Conservation (phyloP, 53 echinoderm and acorn worm species). For the Paelopatides confundens region DNA sequence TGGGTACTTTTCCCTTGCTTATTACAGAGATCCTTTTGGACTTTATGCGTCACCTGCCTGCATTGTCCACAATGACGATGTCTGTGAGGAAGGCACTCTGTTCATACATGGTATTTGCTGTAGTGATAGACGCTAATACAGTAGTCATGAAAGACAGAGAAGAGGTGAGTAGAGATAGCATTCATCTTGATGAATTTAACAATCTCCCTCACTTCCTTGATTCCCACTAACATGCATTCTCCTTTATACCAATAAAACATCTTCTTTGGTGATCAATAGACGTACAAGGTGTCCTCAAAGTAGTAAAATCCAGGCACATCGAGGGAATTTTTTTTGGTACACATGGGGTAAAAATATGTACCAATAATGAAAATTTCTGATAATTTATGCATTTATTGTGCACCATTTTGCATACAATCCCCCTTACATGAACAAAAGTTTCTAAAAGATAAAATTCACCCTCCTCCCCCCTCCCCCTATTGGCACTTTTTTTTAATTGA, state of each 20-base stretch:
- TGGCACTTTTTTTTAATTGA: too few relatives aligned
- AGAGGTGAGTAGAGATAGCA: slow-evolving; percentile 66
- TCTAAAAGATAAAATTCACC: too few relatives aligned
- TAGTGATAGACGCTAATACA: slow-evolving; percentile 91
- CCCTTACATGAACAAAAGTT: too few relatives aligned
- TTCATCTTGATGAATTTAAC: neutral
- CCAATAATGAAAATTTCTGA: too few relatives aligned
- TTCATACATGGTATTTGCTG: slow-evolving; percentile 97
- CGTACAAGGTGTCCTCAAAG: too few relatives aligned
- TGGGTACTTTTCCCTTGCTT: neutral
- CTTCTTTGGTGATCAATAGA: too few relatives aligned
- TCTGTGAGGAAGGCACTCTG: slow-evolving; percentile 88
- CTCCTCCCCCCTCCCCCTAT: too few relatives aligned
- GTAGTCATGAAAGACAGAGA: slow-evolving; percentile 98
- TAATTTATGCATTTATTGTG: too few relatives aligned
- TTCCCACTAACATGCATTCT: neutral
- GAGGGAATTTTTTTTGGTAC: too few relatives aligned
- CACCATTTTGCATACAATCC: too few relatives aligned
- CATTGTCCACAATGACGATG: slow-evolving; percentile 98
- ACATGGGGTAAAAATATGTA: too few relatives aligned
- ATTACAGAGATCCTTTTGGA: slow-evolving; percentile 88
- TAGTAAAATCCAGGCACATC: too few relatives aligned
- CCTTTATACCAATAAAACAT: neutral
- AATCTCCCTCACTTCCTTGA: neutral
- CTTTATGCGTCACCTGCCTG: slow-evolving; percentile 97